phyloP scores from a whole-genome alignment of 2,888 invertebrate species.

The Orgyia antiqua region DNA sequence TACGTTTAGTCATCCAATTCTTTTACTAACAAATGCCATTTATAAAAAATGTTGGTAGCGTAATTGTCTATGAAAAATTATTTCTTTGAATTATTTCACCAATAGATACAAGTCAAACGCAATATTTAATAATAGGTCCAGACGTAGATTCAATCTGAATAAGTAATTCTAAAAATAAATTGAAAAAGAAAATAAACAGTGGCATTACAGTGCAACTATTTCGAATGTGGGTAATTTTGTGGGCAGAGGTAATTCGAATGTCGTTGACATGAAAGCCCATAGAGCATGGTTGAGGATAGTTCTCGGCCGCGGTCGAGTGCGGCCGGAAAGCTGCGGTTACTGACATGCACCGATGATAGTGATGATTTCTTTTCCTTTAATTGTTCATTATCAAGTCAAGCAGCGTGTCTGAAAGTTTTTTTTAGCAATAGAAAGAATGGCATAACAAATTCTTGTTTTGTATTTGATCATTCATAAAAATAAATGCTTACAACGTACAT shows the following conservation, averaged over 20 bases:
- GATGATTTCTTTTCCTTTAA: conserved; percentile 25
- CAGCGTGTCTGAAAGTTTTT: conserved; percentile 11
- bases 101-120: neutral
- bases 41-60: no score
- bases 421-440: conserved; percentile 1
- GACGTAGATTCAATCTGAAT: conserved; percentile 6
- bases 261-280: conserved; percentile 10
- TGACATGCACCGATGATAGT: conserved; percentile 18
- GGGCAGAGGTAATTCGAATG: conserved; percentile 13
- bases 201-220: conserved; percentile 5
- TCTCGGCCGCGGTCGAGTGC: conserved; percentile 10
- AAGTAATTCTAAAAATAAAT: conserved; percentile 23
- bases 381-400: conserved; percentile 20
- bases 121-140: neutral
- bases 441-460: neutral
- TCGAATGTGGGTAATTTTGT: conserved; percentile 17
- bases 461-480: no score
- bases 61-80: no score
- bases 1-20: no score
- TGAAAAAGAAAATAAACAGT: conserved; percentile 9
- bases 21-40: no score
- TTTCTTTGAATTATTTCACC: neutral
- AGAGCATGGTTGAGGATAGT: conserved; percentile 7
- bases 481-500: no score
- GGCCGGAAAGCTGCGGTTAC: conserved; percentile 18